phyloP scores from a whole-genome alignment of 2,113 vertebrate species.

The Grallaria varia region DNA sequence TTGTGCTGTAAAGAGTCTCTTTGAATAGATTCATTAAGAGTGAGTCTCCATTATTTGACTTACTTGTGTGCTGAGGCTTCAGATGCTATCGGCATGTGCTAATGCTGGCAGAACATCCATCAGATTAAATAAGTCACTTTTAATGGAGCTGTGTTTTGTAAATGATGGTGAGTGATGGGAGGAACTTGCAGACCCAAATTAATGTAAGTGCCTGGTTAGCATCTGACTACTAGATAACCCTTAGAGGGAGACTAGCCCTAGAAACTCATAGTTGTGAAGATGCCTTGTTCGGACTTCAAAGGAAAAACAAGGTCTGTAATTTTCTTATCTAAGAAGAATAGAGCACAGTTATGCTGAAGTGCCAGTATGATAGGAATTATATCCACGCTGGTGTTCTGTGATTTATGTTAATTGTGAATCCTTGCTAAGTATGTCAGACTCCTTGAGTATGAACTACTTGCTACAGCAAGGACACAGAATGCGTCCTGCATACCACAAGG shows the following conservation, averaged over 20 bases:
- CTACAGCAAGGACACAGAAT: fast-evolving
- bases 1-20: background rate
- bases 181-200: background rate
- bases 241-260: background rate
- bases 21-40: background rate
- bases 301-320: background rate
- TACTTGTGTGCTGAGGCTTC: background rate
- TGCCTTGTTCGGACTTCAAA: constrained; percentile 8
- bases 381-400: background rate
- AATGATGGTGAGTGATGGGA: background rate
- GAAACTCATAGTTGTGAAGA: background rate
- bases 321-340: constrained; percentile 29
- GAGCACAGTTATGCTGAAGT: background rate
- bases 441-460: background rate
- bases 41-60: background rate
- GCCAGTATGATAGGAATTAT: background rate
- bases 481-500: background rate
- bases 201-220: background rate
- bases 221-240: constrained; percentile 5
- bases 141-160: background rate
- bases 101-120: background rate
- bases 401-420: background rate
- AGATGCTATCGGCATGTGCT: background rate
- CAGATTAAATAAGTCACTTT: background rate
- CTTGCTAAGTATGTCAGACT: background rate